Conservation (phyloP, 2,797 vertebrate genomes). For the Acrossocheilus wenchowensis region DNA sequence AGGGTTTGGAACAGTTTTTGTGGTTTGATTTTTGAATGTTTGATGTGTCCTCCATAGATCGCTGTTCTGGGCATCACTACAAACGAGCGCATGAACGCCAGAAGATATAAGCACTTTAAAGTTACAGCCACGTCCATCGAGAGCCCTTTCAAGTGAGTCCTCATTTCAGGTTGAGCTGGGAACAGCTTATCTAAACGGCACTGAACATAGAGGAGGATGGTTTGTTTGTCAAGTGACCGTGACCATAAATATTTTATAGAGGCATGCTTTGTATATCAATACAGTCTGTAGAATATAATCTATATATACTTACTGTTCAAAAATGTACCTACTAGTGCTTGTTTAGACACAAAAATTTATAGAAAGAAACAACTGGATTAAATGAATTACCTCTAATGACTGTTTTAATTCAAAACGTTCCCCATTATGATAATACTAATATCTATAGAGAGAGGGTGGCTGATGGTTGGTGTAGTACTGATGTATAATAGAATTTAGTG, state of each 20-base stretch:
- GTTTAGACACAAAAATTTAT: not conserved
- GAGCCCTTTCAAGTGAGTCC: conserved; percentile 96
- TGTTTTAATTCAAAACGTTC: not conserved
- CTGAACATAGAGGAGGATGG: not conserved
- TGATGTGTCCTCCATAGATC: conserved; percentile 73
- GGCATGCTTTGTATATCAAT: not conserved
- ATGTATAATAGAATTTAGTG: not conserved
- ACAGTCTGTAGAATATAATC: not conserved
- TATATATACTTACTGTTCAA: not conserved
- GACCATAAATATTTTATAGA: not conserved
- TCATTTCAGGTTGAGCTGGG: not conserved
- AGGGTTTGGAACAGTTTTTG: not conserved
- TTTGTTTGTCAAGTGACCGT: not conserved
- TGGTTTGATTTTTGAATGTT: not conserved
- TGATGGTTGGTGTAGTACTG: not conserved
- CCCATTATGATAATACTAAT: not conserved
- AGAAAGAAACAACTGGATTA: not conserved
- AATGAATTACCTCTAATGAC: not conserved
- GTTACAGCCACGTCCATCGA: conserved; percentile 99
- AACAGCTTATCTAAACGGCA: not conserved
- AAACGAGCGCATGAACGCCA: conserved; percentile 99
- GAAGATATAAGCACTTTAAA: conserved; percentile 99
- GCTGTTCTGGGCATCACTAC: conserved; percentile 97
- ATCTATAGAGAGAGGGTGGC: not conserved
- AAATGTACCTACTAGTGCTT: not conserved